These are phyloP conservation scores for Nibea coibor DNA, from an alignment of 2,113 vertebrate species.

Conservation along the genomic window DNA sequence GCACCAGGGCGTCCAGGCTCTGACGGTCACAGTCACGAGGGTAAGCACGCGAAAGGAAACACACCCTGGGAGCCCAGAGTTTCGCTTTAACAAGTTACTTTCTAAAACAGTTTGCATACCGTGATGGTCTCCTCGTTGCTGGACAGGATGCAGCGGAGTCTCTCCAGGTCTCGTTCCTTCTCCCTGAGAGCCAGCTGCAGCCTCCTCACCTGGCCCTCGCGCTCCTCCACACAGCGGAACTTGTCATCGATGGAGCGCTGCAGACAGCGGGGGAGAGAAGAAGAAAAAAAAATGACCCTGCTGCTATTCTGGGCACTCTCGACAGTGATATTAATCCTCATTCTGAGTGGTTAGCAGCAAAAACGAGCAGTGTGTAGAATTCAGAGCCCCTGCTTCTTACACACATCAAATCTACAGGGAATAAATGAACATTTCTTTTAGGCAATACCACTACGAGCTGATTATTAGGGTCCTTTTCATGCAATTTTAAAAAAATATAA, in stretches of 20 bases:
- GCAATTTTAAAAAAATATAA: background rate
- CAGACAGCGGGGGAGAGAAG: conserved; percentile 28
- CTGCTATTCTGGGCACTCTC: background rate
- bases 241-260: conserved; percentile 94
- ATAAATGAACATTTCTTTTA: background rate
- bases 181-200: conserved; percentile 88
- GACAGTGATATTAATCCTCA: conserved; percentile 7
- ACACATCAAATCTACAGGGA: background rate
- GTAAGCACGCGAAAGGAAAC: background rate
- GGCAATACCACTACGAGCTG: background rate
- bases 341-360: background rate
- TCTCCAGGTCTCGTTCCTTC: conserved; percentile 89
- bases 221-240: conserved; percentile 91
- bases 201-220: conserved; percentile 88
- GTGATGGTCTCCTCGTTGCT: conserved; percentile 93
- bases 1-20: conserved; percentile 91
- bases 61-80: background rate
- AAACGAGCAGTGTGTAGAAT: background rate
- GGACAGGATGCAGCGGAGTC: conserved; percentile 87
- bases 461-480: background rate
- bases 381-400: background rate
- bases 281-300: background rate
- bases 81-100: background rate
- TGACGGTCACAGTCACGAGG: conserved; percentile 57
- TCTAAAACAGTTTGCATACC: conserved; percentile 67